A percentile compares a stretch with the other conserved stretches of the same genome.
phyloP scores from a whole-genome alignment of 1,140 invertebrate species.

The Diprion similis region DNA sequence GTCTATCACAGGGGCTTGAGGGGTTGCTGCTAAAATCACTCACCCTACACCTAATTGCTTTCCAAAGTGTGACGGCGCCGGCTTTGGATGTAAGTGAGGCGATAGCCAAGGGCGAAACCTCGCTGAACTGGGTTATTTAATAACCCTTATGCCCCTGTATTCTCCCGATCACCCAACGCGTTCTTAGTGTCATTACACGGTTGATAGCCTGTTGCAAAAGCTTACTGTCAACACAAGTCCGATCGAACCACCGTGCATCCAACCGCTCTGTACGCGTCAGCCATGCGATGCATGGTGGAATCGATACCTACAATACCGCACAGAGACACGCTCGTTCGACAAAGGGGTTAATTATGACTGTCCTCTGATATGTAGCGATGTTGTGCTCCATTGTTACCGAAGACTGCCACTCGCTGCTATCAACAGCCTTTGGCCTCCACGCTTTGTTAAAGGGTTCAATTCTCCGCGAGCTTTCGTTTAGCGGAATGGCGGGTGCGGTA shows the following conservation, averaged over 20 bases:
- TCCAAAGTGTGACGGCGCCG: too few species aligned
- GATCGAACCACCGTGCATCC: neutral
- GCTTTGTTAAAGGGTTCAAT: neutral
- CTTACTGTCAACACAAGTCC: neutral
- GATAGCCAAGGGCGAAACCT: too few species aligned
- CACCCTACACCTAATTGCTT: too few species aligned
- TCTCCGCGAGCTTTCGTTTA: neutral
- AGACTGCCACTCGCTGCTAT: neutral
- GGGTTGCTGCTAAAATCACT: too few species aligned
- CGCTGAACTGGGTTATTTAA: neutral
- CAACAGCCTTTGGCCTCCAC: neutral
- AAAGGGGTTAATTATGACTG: slow-evolving; percentile 1
- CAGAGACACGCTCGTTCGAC: neutral
- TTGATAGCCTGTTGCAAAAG: neutral
- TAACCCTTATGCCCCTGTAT: neutral
- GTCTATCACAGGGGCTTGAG: too few species aligned
- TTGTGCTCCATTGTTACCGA: neutral
- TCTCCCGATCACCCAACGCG: neutral
- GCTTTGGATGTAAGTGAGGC: too few species aligned
- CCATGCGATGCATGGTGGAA: neutral
- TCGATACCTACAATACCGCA: neutral
- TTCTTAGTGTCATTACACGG: neutral
- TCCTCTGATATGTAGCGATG: neutral
- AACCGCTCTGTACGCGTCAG: neutral
- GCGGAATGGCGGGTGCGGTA: too few species aligned